Percentiles rank a stretch among this genome's conserved stretches.
These are phyloP conservation scores for Rotaria magnacalcarata DNA, from an alignment of 2,888 invertebrate species.

Conservation along the genomic window DNA sequence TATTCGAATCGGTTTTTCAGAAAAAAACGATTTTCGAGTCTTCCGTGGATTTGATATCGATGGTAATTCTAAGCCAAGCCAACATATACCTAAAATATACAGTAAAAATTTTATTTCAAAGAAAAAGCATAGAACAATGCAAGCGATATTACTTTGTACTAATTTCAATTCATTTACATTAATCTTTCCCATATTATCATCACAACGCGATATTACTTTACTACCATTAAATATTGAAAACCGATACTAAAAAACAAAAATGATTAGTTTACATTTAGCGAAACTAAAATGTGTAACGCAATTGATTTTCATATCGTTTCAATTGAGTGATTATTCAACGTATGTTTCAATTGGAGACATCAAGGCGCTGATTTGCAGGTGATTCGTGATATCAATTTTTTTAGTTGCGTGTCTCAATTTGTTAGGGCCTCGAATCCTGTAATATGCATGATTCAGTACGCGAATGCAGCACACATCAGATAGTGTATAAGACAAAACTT, in stretches of 20 bases:
- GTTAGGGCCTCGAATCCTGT: too few species aligned
- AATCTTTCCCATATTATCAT: constrained; percentile 4
- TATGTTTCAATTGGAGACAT: too few species aligned
- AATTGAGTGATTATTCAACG: too few species aligned
- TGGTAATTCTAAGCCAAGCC: constrained; percentile 28
- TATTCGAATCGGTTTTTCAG: constrained; percentile 33
- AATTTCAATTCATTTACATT: constrained; percentile 10
- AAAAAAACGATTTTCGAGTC: constrained; percentile 12
- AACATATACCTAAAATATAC: neutral
- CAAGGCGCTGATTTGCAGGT: too few species aligned
- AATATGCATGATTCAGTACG: too few species aligned
- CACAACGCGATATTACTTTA: constrained; percentile 13
- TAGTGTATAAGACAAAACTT: too few species aligned
- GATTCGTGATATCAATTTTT: too few species aligned
- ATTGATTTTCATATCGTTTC: too few species aligned
- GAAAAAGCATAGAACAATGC: neutral
- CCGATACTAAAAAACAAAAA: neutral
- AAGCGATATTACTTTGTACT: neutral
- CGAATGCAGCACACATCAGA: too few species aligned
- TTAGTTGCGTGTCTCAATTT: too few species aligned
- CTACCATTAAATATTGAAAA: constrained; percentile 33
- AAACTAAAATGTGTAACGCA: too few species aligned
- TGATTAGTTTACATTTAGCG: too few species aligned
- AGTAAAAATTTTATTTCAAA: neutral
- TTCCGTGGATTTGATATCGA: neutral